Evolutionary conservation across 2,888 invertebrate species (phyloP).

Genomic region (Pomacea canaliculata): DNA sequence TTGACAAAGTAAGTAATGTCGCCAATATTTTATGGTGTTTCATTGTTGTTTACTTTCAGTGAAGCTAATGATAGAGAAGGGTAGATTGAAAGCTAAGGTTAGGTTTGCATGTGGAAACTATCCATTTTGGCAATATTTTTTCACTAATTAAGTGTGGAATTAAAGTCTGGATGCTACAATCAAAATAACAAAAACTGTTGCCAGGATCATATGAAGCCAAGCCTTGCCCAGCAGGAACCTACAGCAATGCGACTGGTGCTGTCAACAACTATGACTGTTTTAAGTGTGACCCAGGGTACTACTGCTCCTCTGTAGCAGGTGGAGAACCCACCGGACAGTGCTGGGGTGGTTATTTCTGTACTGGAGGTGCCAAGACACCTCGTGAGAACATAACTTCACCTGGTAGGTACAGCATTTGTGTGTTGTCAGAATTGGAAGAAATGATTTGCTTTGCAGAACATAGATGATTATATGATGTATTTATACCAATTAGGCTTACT

Average conservation of each 20-base stretch:
- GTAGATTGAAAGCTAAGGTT: too few relatives aligned
- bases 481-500: too few relatives aligned
- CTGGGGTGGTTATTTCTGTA: conserved; percentile 62
- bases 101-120: too few relatives aligned
- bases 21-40: too few relatives aligned
- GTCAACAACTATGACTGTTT: conserved; percentile 54
- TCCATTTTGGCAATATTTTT: too few relatives aligned
- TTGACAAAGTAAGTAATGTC: too few relatives aligned
- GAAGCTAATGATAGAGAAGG: too few relatives aligned
- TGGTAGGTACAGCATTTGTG: conserved; percentile 40
- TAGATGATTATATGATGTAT: too few relatives aligned
- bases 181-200: background rate
- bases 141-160: too few relatives aligned
- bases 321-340: conserved; percentile 53
- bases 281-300: conserved; percentile 58
- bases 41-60: too few relatives aligned
- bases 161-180: too few relatives aligned
- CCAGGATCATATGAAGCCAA: conserved; percentile 59
- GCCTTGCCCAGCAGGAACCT: conserved; percentile 66
- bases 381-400: conserved; percentile 52
- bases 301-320: conserved; percentile 60
- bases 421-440: background rate
- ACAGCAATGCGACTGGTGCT: conserved; percentile 66
- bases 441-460: too few relatives aligned
- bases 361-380: conserved; percentile 51